phyloP scores from a whole-genome alignment of 2,797 vertebrate genomes.

The Sorex maritimensis region DNA sequence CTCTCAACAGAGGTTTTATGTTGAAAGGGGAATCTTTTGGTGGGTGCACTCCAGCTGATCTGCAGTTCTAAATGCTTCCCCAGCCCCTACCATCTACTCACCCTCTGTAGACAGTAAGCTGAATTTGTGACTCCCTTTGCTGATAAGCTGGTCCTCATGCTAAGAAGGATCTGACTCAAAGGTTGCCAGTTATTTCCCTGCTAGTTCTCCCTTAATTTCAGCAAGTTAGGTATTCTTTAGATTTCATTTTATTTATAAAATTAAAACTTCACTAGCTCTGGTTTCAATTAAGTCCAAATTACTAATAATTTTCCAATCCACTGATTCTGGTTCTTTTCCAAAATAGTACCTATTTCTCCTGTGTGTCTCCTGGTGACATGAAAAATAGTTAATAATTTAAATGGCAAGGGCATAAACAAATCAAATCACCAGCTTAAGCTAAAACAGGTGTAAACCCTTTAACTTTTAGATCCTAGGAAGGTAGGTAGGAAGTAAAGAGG shows the following conservation, averaged over 20 bases:
- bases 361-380: not conserved
- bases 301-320: not conserved
- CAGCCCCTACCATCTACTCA: not conserved
- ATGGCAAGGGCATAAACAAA: not conserved
- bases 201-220: not conserved
- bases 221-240: not conserved
- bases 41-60: not conserved
- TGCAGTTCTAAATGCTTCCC: not conserved
- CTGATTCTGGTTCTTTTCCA: not conserved
- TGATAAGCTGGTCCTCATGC: not conserved
- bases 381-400: slow-evolving; percentile 31
- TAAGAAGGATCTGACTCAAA: not conserved
- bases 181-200: not conserved
- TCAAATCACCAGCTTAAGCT: slow-evolving; percentile 8
- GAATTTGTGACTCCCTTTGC: not conserved
- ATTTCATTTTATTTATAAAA: not conserved
- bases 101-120: not conserved
- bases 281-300: not conserved
- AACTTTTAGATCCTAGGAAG: not conserved
- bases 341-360: not conserved
- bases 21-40: slow-evolving; percentile 29
- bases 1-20: too few species aligned
- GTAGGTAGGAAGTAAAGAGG: not conserved
- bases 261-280: slow-evolving; percentile 14
- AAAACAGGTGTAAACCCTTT: not conserved